phyloP scores from a whole-genome alignment of 2,797 vertebrate genomes.

The Enteromius treurensis region DNA sequence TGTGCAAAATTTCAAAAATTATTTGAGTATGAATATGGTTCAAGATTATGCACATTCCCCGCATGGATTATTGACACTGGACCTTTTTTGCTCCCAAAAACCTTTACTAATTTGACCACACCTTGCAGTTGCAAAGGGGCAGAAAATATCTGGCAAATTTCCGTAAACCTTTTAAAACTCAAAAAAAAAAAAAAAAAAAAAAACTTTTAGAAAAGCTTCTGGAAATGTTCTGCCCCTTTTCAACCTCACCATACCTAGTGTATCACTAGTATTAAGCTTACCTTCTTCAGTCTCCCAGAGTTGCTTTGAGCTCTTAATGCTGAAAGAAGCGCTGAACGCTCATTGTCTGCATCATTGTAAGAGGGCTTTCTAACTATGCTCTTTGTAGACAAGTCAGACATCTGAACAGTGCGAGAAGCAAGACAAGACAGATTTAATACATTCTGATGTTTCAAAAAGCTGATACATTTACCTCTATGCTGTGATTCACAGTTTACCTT shows the following conservation, averaged over 20 bases:
- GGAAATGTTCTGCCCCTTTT: neutral
- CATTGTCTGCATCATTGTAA: constrained; percentile 78
- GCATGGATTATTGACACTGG: neutral
- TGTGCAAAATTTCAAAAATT: neutral
- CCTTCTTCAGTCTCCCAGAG: constrained; percentile 83
- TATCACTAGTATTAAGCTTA: constrained; percentile 62
- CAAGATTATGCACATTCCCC: neutral
- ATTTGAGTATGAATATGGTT: neutral
- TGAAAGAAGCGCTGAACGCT: constrained; percentile 85
- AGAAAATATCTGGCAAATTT: neutral
- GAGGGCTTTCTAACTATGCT: constrained; percentile 68
- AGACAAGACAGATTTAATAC: neutral
- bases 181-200: too few relatives aligned
- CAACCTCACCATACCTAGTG: neutral
- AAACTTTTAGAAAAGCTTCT: neutral
- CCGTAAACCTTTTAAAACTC: neutral
- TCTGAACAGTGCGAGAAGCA: constrained; percentile 69
- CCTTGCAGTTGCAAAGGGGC: neutral
- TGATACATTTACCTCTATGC: neutral
- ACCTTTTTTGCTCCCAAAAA: neutral
- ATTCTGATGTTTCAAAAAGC: neutral
- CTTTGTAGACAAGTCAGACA: constrained; percentile 66
- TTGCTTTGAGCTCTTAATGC: constrained; percentile 87
- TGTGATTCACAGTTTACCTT: constrained; percentile 80
- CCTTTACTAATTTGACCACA: neutral